These are phyloP conservation scores for Enteromius radiatus DNA, from an alignment of 2,797 vertebrate species.

Conservation along the genomic window DNA sequence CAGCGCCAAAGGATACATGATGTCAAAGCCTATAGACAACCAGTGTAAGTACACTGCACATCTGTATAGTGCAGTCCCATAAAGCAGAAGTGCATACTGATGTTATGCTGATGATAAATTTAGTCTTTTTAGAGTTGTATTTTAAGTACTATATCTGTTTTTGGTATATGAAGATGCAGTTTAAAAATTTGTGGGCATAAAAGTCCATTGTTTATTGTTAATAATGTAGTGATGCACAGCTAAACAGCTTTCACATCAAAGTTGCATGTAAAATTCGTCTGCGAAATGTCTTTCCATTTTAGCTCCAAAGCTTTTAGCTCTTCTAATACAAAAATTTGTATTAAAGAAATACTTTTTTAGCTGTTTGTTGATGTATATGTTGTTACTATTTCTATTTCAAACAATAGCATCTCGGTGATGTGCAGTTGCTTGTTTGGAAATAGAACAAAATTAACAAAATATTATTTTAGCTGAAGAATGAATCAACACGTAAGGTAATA, in stretches of 20 bases:
- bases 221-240: too few relatives aligned
- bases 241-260: background rate
- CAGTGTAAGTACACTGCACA: conserved; percentile 81
- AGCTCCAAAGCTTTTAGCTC: too few relatives aligned
- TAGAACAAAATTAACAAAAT: background rate
- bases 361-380: background rate
- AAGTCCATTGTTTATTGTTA: too few relatives aligned
- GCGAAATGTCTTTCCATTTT: background rate
- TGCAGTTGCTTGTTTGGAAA: background rate
- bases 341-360: too few relatives aligned
- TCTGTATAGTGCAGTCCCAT: background rate
- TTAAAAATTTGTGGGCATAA: too few relatives aligned
- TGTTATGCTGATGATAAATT: background rate
- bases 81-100: background rate
- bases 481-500: background rate
- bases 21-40: conserved; percentile 88
- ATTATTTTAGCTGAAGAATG: background rate
- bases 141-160: background rate
- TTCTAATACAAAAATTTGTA: too few relatives aligned
- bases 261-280: background rate
- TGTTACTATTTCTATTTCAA: background rate
- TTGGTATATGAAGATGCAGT: too few relatives aligned
- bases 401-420: background rate
- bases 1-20: conserved; percentile 90
- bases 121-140: too few relatives aligned